Conservation (phyloP, 2,797 vertebrate species). For the Coilia nasus region DNA sequence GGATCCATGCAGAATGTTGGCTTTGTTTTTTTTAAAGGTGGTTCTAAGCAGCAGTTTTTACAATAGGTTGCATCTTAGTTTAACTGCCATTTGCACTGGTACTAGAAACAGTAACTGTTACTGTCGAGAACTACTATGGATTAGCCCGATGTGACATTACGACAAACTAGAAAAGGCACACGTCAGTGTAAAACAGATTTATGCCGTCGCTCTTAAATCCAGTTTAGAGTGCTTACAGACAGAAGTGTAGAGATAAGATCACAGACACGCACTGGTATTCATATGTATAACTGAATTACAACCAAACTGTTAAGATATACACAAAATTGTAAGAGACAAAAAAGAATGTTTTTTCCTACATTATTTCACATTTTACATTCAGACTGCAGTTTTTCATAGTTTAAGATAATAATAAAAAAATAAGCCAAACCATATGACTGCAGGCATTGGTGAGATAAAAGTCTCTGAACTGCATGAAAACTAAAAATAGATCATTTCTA, state of each 20-base stretch:
- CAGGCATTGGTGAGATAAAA: background rate
- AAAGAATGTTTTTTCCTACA: background rate
- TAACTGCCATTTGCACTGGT: background rate
- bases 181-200: background rate
- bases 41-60: too few species aligned
- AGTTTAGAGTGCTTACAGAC: conserved; percentile 2
- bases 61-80: background rate
- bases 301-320: background rate
- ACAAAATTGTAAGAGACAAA: background rate
- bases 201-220: background rate
- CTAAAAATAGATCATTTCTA: background rate
- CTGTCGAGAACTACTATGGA: background rate
- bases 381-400: background rate
- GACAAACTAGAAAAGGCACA: conserved; percentile 2
- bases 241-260: background rate
- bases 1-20: too few species aligned
- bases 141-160: background rate
- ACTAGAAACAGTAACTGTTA: background rate
- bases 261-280: background rate
- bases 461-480: background rate
- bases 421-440: background rate
- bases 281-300: background rate
- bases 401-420: background rate
- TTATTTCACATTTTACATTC: background rate
- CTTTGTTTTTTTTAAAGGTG: too few species aligned